A percentile compares a stretch with the other conserved stretches of the same genome.
These are phyloP conservation scores for Conops quadrifasciatus DNA, from an alignment of 2,888 invertebrate species.

Conservation along the genomic window DNA sequence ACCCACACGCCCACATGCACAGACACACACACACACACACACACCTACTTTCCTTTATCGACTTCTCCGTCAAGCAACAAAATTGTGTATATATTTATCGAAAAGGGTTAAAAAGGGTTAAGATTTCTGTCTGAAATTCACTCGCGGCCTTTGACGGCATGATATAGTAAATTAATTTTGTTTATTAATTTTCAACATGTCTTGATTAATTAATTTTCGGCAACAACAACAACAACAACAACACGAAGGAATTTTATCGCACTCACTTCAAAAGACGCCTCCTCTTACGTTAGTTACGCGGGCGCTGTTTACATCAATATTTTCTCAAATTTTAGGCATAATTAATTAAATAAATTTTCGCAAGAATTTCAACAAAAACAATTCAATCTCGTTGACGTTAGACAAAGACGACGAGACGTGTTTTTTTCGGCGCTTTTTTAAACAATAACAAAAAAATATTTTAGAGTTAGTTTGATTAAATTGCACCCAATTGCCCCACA, in stretches of 20 bases:
- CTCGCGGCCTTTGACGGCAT: neutral
- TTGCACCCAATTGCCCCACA: too few relatives aligned
- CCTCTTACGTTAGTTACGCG: too few relatives aligned
- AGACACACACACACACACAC: neutral
- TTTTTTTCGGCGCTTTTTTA: too few relatives aligned
- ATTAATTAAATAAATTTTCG: constrained; percentile 36
- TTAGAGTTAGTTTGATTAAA: too few relatives aligned
- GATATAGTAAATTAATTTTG: neutral
- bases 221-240: neutral
- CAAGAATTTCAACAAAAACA: constrained; percentile 8
- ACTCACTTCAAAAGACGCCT: too few relatives aligned
- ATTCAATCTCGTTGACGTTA: too few relatives aligned
- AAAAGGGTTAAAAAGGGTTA: constrained; percentile 6
- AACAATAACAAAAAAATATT: too few relatives aligned
- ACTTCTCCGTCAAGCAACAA: neutral
- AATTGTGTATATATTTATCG: neutral
- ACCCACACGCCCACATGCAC: too few relatives aligned
- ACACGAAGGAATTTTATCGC: neutral
- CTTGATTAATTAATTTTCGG: constrained; percentile 27
- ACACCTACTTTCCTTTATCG: neutral
- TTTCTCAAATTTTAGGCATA: neutral
- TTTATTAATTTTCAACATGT: constrained; percentile 13
- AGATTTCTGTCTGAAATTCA: neutral
- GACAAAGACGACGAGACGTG: too few relatives aligned
- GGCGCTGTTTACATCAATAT: neutral